phyloP scores from a whole-genome alignment of 1,140 invertebrate genomes.

The Drosophila sproati region DNA sequence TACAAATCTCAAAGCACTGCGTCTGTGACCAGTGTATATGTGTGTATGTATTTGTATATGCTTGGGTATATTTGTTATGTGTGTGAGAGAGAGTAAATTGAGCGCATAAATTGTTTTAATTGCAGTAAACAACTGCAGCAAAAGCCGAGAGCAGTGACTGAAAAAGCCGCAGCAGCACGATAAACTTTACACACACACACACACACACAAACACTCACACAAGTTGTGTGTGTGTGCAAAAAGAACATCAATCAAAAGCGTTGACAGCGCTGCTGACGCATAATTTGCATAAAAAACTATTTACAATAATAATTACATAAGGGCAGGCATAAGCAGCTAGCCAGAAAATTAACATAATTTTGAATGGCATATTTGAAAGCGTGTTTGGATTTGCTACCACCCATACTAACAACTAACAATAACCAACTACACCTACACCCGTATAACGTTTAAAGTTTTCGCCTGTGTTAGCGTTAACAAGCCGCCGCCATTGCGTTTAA shows the following conservation, averaged over 20 bases:
- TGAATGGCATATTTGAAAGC: slow-evolving; percentile 48
- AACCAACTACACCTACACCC: background rate
- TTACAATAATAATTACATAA: slow-evolving; percentile 78
- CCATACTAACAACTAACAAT: background rate
- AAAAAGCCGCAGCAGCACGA: background rate
- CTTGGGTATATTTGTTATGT: slow-evolving; percentile 22
- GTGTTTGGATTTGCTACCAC: slow-evolving; percentile 17
- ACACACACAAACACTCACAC: background rate
- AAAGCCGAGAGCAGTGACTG: slow-evolving; percentile 21
- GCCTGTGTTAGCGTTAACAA: slow-evolving; percentile 70
- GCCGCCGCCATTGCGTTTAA: slow-evolving; percentile 68
- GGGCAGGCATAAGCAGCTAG: slow-evolving; percentile 14
- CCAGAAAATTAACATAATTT: slow-evolving; percentile 75
- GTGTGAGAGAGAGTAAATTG: slow-evolving; percentile 62
- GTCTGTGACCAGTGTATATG: slow-evolving; percentile 18
- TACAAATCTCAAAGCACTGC: slow-evolving; percentile 36
- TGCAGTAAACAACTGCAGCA: slow-evolving; percentile 57
- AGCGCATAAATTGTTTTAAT: slow-evolving; percentile 82
- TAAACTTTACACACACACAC: slow-evolving; percentile 22
- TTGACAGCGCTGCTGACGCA: slow-evolving; percentile 56
- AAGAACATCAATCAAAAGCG: slow-evolving; percentile 67
- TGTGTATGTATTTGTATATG: background rate
- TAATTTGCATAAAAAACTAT: slow-evolving; percentile 79
- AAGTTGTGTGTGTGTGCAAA: slow-evolving; percentile 19
- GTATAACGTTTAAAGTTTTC: slow-evolving; percentile 54